Base-by-base conservation (phyloP, 2,888 invertebrate species). In the Sabatieria punctata region DNA sequence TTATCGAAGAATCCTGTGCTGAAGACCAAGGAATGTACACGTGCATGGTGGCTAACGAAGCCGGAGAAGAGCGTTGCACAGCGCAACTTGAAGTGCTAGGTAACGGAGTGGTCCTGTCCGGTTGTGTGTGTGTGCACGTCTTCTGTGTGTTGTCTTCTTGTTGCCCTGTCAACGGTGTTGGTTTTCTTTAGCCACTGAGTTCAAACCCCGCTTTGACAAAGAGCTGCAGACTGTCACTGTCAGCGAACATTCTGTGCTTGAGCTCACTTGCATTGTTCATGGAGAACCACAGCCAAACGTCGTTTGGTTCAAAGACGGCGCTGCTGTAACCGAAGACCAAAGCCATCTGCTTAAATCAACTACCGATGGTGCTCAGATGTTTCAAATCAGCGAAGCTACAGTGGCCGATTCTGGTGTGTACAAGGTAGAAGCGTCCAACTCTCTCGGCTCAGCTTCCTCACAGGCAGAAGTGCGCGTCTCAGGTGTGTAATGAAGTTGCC, bases 11-110 rank as follows among this genome's bases (percentile, higher is more conserved):
- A 25, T 75, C 81, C 0, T 72, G 75, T 24, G 68, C 79, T 24
- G 75, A 75, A 2, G 85, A 89, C 60, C 79, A 74, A 18, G 86
- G 85, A 0, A 73, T 74, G 1, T 88, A 88, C 64, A 78, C 77
- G 1, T 73, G 86, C 36, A 75, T 74, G 0, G 86, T 85, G 6
- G 77, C 53, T 42, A 69, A 69, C 51, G 40, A 38, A 15, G 51
- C 45, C 23, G 55, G 55, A 21, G 37, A 48, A 26, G 42, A 25
- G 11, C 21, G 23, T 15, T 49, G 46, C 37, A 18, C 41, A 4
- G 52, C 53, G 11, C 22, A 41, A 23, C 43, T 55, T 37, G 48
- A 49, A 45, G 15, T 50, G 2, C 19, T 23, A 42, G 46, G 49
- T 49, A 41, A 11, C n/a, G n/a, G n/a, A n/a, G n/a, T n/a, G n/a